Evolutionary conservation across 2,888 invertebrate genomes (phyloP), one percentile per base, ranked within the genome.

Genomic region (Volucella inflata): DNA sequence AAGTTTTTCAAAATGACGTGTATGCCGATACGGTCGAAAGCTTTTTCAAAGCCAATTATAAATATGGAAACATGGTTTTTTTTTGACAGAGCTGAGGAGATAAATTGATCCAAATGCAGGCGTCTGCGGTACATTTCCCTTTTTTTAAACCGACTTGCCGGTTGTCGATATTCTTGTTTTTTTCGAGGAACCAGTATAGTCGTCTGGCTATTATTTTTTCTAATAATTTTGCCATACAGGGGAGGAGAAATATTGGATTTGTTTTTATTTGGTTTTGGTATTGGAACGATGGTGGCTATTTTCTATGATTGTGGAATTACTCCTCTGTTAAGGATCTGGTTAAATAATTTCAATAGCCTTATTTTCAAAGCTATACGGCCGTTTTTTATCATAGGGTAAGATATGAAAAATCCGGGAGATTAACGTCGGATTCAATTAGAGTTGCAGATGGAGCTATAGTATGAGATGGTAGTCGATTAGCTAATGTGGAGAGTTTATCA

Each of bases 161-260:
- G 21, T n/a, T 21, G 17, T 50, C 2, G 12, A 50, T 40, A 30
- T 44, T 14, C 38, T 44, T 64, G 21, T 53, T 36, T 51, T 51
- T 40, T n/a, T n/a, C n/a, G n/a, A n/a, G n/a, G n/a, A n/a, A n/a
- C n/a, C n/a, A 44, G 51, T 36, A 36, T 42, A 62, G 40, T 50
- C 51, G 60, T 50, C 30, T 72, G 30, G 62, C 10, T 12, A 72
- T 51, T 8, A 59, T 53, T 62, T 62, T 72, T 51, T 72, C 72
- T 50, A 62, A 30, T 17, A 62, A 40, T 42, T 72, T 72, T 38
- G 53, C 51, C 50, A 51, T 62, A 36, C 72, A 72, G 42, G 72
- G 60, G 16, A 72, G 60, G 11, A 72, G 62, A 8, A 51, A 72
- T 16, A 62, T 72, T 11, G 51, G 16, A 36, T 50, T 17, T n/a